A percentile compares a stretch with the other conserved stretches of the same genome.
Evolutionary conservation across 2,888 invertebrate genomes (phyloP).

Genomic region (Saturnia japonica): DNA sequence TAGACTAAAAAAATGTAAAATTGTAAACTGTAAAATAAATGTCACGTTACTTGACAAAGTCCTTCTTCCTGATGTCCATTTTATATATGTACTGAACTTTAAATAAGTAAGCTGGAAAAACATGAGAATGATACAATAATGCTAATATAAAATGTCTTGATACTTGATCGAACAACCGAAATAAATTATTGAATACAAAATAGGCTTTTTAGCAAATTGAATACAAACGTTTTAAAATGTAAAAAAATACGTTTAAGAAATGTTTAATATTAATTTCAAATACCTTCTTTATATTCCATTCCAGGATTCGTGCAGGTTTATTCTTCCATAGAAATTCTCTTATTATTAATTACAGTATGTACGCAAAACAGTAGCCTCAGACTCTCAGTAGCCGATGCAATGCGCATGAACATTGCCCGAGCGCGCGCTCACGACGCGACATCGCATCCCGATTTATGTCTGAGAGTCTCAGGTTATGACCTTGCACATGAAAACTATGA

Average conservation of each 20-base stretch:
- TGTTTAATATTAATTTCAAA: slow-evolving; percentile 17
- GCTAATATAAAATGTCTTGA: neutral
- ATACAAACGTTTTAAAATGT: neutral
- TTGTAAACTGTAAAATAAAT: no score
- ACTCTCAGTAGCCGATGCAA: slow-evolving; percentile 44
- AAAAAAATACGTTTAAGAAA: slow-evolving; percentile 7
- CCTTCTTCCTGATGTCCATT: no score
- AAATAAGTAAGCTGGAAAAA: no score
- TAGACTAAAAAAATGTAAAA: no score
- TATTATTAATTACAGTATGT: slow-evolving; percentile 56
- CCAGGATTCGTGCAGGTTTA: slow-evolving; percentile 9
- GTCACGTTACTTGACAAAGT: no score
- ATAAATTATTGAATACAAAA: neutral
- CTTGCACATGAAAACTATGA: slow-evolving; percentile 65
- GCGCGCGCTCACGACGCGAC: slow-evolving; percentile 63
- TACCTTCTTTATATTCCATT: slow-evolving; percentile 7
- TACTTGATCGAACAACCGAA: neutral
- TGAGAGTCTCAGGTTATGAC: slow-evolving; percentile 68
- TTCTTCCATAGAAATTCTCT: slow-evolving; percentile 36
- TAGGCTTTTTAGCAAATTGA: neutral
- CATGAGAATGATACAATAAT: no score
- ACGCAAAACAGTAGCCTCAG: slow-evolving; percentile 48
- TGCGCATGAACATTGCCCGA: slow-evolving; percentile 42
- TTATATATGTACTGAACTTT: no score
- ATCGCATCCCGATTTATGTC: slow-evolving; percentile 66